These are phyloP conservation scores for Piliocolobus tephrosceles DNA, from an alignment of 2,113 vertebrate genomes.

Conservation along the genomic window DNA sequence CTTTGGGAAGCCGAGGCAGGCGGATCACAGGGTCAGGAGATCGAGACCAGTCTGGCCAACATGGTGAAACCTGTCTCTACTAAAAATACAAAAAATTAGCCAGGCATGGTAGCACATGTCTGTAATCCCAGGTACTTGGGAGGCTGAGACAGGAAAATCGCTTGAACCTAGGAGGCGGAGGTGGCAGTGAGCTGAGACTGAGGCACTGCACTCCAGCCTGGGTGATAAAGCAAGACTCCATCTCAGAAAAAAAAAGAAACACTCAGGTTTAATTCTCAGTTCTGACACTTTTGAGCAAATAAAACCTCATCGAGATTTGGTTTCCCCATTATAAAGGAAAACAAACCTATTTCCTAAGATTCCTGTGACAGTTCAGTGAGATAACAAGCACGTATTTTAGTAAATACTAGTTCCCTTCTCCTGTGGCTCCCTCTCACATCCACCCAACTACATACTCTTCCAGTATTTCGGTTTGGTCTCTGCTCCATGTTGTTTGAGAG, in stretches of 20 bases:
- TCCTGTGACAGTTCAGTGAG: not conserved
- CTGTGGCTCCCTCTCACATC: slow-evolving; percentile 43
- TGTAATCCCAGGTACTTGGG: too few species aligned
- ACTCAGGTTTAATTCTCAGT: not conserved
- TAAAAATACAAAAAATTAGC: too few species aligned
- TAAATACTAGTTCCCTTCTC: not conserved
- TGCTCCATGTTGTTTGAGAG: slow-evolving; percentile 84
- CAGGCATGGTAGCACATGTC: too few species aligned
- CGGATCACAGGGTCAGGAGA: too few species aligned
- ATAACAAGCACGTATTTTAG: not conserved
- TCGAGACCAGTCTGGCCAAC: too few species aligned
- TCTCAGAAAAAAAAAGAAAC: not conserved
- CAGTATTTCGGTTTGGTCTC: slow-evolving; percentile 88
- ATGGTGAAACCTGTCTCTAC: too few species aligned
- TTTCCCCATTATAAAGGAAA: not conserved
- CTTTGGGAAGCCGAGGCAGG: too few species aligned
- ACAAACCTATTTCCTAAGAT: not conserved
- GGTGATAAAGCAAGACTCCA: too few species aligned
- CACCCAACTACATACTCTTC: slow-evolving; percentile 85
- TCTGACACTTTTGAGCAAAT: not conserved
- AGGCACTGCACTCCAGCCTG: too few species aligned
- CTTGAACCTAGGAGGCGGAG: too few species aligned
- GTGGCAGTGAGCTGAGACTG: too few species aligned
- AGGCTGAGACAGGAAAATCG: too few species aligned
- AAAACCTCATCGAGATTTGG: not conserved